phyloP scores from a whole-genome alignment of 2,888 invertebrate species.

The Drosophila demipolita region DNA sequence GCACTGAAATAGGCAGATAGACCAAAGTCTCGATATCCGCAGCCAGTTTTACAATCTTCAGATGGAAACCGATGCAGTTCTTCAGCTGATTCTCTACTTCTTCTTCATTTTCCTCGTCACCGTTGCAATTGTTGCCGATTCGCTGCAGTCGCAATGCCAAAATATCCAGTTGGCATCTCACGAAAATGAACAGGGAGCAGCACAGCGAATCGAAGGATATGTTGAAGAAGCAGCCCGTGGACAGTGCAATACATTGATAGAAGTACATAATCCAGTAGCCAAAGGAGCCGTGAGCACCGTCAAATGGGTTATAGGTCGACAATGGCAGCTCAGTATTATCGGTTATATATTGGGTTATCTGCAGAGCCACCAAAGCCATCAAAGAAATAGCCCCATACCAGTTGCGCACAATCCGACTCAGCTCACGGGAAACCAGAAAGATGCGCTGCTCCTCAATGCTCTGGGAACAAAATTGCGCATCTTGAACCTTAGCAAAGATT shows the following conservation, averaged over 20 bases:
- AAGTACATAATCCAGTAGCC: constrained; percentile 57
- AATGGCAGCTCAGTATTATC: constrained; percentile 57
- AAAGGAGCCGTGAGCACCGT: constrained; percentile 24
- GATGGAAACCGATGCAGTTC: constrained; percentile 61
- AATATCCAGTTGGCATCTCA: constrained; percentile 74
- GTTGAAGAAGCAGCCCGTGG: constrained; percentile 61
- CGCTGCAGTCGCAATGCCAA: constrained; percentile 66
- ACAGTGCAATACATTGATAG: constrained; percentile 56
- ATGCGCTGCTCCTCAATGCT: constrained; percentile 44
- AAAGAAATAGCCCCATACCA: constrained; percentile 61
- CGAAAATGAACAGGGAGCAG: constrained; percentile 68
- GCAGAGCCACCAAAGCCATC: constrained; percentile 38
- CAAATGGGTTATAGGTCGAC: constrained; percentile 62
- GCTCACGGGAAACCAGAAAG: constrained; percentile 34
- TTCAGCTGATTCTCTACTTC: constrained; percentile 58
- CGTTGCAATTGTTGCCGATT: constrained; percentile 46
- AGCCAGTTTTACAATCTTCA: constrained; percentile 54
- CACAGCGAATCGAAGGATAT: constrained; percentile 76
- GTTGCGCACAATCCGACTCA: constrained; percentile 50
- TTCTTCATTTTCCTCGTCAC: neutral
- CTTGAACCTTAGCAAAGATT: constrained; percentile 50
- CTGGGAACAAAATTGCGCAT: constrained; percentile 43
- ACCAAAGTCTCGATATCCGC: constrained; percentile 65
- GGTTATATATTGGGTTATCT: constrained; percentile 51
- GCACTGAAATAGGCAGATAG: constrained; percentile 74